Base-by-base conservation (phyloP, 2,113 vertebrate species). In the Microtus oregoni region DNA sequence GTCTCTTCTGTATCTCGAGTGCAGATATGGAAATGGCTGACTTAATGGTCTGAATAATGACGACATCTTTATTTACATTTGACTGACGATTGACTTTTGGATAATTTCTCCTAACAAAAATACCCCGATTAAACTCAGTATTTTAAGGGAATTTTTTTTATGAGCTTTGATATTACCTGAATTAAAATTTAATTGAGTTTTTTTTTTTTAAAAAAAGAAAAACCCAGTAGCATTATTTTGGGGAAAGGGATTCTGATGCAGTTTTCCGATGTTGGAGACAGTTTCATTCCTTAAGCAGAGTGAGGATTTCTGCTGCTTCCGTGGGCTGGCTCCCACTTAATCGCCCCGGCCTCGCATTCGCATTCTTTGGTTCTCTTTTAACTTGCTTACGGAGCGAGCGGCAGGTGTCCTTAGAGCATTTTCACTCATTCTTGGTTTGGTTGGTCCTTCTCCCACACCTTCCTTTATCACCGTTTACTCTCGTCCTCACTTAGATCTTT, bases 31-130 rank as follows among this genome's bases (percentile, higher is more conserved):
- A 96, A 65, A 90, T 52, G 95, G 93, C 50, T 41, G 14, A 50
- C 30, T 93, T 44, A 10, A 94, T 94, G 92, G 67, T 30, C 14
- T 97, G 82, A 93, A 95, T 44, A 95, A 95, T 92, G n/a, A 79
- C 90, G 28, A 82, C 72, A 41, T 79, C 47, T 88, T 96, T 97
- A 93, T 93, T 96, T 97, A 92, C 24, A 90, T 94, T 93, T 92
- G 44, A 87, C 68, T 93, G 30, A 72, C 89, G 94, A 68, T 68
- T 35, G 89, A 89, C 63, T 93, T 92, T 86, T 78, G 88, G 86
- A 50, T 68, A 22, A 63, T 95, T 73, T 63, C 41, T 96, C 19
- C 0, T 92, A 89, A 85, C 41, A 95, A 35, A 73, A 41, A 19
- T 61, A 93, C 85, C 19, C n/a, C 65, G 70, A 86, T 86, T 44